Base-by-base conservation (phyloP, 2,113 vertebrate genomes). In the Anarrhichthys ocellatus region DNA sequence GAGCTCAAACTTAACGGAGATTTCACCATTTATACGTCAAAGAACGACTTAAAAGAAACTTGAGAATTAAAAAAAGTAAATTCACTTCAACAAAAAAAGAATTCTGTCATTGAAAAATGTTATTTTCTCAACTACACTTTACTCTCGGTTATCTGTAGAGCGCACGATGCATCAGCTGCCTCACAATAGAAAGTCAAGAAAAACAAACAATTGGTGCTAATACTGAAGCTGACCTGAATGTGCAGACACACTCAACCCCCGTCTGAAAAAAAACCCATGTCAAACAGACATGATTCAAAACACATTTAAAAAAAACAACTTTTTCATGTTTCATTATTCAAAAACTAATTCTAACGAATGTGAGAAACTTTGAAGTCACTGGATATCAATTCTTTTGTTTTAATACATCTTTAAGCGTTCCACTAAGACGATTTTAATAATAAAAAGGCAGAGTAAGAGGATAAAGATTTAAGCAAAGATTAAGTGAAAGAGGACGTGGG, bases 381-480 rank as follows among this genome's bases (percentile, higher is more conserved):
- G 15, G 1, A 74, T 52, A 56, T 40, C 0, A 36, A 64, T 36
- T 46, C 0, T 17, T 81, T 20, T 58, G 52, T 22, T 22, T 52
- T 3, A 22, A 20, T 27, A 11, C 3, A 15, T 17, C 11, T 5
- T 68, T n/a, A 22, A 29, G 61, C 0, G 0, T 52, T 78, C 9
- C 20, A 48, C 32, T 15, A 10, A 52, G 6, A 68, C 5, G 27
- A 84, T 17, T 74, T 77, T 59, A 78, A 73, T 58, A 46, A 48
- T 52, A 7, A 54, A 78, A 72, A 77, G 36, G 8, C 46, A 22
- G 5, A 7, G n/a, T 13, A 27, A 48, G 32, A 63, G 5, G 67
- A 84, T 46, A 68, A 42, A 76, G 63, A 76, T 68, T 69, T 5
- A 27, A 34, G 40, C 20, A 65, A 73, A 34, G 76, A 73, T 59